Conservation (phyloP, 2,797 vertebrate species). For the Melanotaenia nigrans region DNA sequence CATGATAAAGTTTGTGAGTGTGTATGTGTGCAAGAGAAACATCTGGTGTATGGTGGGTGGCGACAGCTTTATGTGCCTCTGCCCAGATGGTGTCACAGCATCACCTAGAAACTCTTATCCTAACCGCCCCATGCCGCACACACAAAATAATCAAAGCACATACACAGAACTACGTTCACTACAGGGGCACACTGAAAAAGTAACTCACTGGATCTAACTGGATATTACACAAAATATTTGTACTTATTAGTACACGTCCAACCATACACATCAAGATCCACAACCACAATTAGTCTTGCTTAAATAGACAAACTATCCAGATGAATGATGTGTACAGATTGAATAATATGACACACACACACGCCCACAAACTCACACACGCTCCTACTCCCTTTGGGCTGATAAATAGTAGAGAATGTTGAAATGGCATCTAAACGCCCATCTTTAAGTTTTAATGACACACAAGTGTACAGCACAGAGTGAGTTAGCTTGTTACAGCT, state of each 20-base stretch:
- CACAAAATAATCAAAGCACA: slow-evolving; percentile 43
- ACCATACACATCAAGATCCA: slow-evolving; percentile 27
- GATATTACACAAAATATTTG: slow-evolving; percentile 45
- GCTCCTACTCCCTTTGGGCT: slow-evolving; percentile 56
- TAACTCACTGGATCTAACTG: slow-evolving; percentile 40
- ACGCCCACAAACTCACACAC: slow-evolving; percentile 32
- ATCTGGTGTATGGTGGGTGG: slow-evolving; percentile 85
- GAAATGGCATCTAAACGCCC: slow-evolving; percentile 71
- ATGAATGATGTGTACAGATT: slow-evolving; percentile 70
- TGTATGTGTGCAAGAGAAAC: slow-evolving; percentile 78
- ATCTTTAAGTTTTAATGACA: slow-evolving; percentile 76
- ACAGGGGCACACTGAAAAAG: slow-evolving; percentile 37
- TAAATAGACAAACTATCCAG: slow-evolving; percentile 76
- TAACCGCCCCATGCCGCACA: slow-evolving; percentile 71
- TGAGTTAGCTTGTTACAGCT: slow-evolving; percentile 66
- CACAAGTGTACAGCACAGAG: slow-evolving; percentile 58
- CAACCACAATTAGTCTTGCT: slow-evolving; percentile 78
- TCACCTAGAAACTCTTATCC: slow-evolving; percentile 83
- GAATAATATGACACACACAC: slow-evolving; percentile 44
- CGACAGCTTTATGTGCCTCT: slow-evolving; percentile 85
- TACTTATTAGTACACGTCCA: slow-evolving; percentile 36
- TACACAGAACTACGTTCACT: slow-evolving; percentile 26
- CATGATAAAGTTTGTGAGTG: slow-evolving; percentile 47
- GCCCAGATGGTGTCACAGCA: slow-evolving; percentile 88
- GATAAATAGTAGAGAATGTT: slow-evolving; percentile 70